phyloP scores from a whole-genome alignment of 2,797 vertebrate genomes.

The Sphenopsis melanotis region DNA sequence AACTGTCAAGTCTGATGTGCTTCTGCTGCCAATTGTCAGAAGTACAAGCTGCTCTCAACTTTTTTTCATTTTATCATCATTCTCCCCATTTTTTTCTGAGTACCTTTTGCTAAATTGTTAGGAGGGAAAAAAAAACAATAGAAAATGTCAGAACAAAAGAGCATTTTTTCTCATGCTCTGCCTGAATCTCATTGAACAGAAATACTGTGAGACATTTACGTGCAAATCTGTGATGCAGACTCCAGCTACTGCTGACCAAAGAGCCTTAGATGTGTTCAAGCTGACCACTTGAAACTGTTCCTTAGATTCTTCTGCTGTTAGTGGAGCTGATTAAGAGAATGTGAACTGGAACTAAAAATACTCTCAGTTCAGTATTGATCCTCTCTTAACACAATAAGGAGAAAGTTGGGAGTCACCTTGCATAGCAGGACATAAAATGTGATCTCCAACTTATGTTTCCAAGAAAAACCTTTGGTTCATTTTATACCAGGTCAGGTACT shows the following conservation, averaged over 20 bases:
- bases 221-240: conserved; percentile 4
- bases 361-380: background rate
- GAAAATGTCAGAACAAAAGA: conserved; percentile 39
- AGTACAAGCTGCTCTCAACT: conserved; percentile 33
- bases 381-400: background rate
- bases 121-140: background rate
- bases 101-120: background rate
- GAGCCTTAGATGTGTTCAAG: background rate
- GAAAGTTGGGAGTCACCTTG: background rate
- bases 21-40: conserved; percentile 56
- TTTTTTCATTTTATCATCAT: conserved; percentile 36
- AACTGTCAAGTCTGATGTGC: conserved; percentile 56
- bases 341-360: conserved; percentile 19
- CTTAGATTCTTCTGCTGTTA: background rate
- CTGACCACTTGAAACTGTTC: background rate
- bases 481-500: background rate
- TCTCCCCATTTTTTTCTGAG: conserved; percentile 19
- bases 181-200: conserved; percentile 19
- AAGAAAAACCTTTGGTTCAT: background rate
- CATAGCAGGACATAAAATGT: background rate
- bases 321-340: background rate
- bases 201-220: background rate
- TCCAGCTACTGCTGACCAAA: background rate
- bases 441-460: background rate
- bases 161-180: conserved; percentile 13